phyloP scores from a whole-genome alignment of 2,797 vertebrate genomes.

The Neostethus bicornis region DNA sequence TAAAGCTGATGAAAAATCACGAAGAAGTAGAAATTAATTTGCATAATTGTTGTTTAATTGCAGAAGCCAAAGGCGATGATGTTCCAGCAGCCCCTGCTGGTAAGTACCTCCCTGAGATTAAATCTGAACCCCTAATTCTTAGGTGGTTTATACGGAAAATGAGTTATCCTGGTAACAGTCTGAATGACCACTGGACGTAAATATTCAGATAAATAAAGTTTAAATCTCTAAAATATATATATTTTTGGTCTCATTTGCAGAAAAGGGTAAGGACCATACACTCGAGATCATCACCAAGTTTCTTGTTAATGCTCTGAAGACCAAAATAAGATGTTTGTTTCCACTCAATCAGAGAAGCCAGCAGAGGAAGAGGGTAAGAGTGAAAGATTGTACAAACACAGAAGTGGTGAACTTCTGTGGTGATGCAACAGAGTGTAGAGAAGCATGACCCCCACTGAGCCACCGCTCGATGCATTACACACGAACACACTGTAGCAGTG shows the following conservation, averaged over 20 bases:
- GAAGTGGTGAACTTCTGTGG: conserved; percentile 71
- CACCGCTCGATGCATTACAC: conserved; percentile 6
- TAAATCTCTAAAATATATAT: conserved; percentile 15
- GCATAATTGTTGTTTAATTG: conserved; percentile 71
- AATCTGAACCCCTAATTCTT: conserved; percentile 33
- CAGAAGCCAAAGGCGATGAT: conserved; percentile 65
- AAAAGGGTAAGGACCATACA: conserved; percentile 55
- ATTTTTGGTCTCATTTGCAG: conserved; percentile 49
- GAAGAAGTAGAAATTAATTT: conserved; percentile 64
- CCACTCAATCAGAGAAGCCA: conserved; percentile 57
- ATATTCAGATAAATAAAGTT: conserved; percentile 15
- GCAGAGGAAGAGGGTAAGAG: conserved; percentile 73
- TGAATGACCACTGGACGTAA: conserved; percentile 5
- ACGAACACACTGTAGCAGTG: neutral
- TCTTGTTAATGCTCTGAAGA: conserved; percentile 11
- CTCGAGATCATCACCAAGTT: conserved; percentile 1
- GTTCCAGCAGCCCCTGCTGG: conserved; percentile 76
- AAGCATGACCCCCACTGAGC: conserved; percentile 47
- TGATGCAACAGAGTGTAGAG: conserved; percentile 62
- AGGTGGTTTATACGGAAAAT: conserved; percentile 22
- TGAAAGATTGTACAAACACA: conserved; percentile 57
- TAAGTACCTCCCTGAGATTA: conserved; percentile 55
- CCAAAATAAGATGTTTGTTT: conserved; percentile 35
- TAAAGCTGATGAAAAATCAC: conserved; percentile 54
- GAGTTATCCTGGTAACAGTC: conserved; percentile 19